Evolutionary conservation across 2,113 vertebrate species (phyloP).

Genomic region (Nycticryphes semicollaris): DNA sequence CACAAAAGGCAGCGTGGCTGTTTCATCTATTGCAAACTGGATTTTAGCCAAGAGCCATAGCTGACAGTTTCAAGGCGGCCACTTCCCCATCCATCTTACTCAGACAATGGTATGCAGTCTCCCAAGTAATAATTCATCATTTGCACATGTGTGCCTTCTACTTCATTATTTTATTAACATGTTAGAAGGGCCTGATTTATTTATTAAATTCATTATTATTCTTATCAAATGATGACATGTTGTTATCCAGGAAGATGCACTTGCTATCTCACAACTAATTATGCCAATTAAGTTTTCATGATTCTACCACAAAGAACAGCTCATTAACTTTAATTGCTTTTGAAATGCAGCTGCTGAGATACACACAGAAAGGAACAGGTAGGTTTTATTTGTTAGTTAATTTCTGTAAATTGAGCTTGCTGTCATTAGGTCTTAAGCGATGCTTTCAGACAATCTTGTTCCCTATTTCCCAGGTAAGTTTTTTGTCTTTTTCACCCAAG

Average conservation of each 20-base stretch:
- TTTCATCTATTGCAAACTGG: neutral
- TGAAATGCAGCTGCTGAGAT: constrained; percentile 65
- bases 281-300: constrained; percentile 65
- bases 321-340: constrained; percentile 75
- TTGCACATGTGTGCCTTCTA: constrained; percentile 37
- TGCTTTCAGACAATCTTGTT: neutral
- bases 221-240: constrained; percentile 56
- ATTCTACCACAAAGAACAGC: constrained; percentile 68
- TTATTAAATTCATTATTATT: constrained; percentile 64
- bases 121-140: constrained; percentile 38
- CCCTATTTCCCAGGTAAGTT: neutral
- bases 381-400: constrained; percentile 55
- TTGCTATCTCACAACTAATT: constrained; percentile 67
- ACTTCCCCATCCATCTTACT: constrained; percentile 45
- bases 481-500: neutral
- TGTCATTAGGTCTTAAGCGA: neutral
- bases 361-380: constrained; percentile 59
- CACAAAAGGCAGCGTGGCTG: neutral
- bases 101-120: neutral
- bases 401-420: constrained; percentile 31
- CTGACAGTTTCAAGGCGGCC: constrained; percentile 13
- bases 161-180: constrained; percentile 40
- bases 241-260: constrained; percentile 50
- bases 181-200: constrained; percentile 41
- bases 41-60: neutral